Base-by-base conservation (phyloP, 2,113 vertebrate genomes). In the Tragelaphus buxtoni region DNA sequence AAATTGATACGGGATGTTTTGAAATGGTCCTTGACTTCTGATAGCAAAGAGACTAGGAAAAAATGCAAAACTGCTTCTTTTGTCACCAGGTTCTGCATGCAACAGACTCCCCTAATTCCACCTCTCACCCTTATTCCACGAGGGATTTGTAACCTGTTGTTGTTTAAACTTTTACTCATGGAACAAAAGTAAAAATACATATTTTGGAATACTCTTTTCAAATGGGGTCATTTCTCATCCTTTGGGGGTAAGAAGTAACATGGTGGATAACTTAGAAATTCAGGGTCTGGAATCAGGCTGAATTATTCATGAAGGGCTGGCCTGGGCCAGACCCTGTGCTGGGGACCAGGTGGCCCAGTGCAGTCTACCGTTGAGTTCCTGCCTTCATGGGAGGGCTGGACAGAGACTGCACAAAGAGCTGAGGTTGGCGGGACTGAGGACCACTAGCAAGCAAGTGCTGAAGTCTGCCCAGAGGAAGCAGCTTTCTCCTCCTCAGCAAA, bases 151-250 rank as follows among this genome's bases (percentile, higher is more conserved):
- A 42, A 39, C 60, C 56, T 30, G 51, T 10, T n/a, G 13, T 5
- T 28, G 17, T 84, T 80, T 65, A 20, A 90, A 81, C 1, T 56
- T 80, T 56, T n/a, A 39, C 69, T 79, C 72, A 39, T 9, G 56
- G 88, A 92, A 80, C 39, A 74, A 45, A 72, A 95, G 49, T 69
- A 30, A 93, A 94, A 96, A 76, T 49, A 47, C 20, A 2, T 63
- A 77, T 42, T 56, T 92, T 92, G 51, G 53, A 60, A 69, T 69
- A 90, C 65, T 51, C 85, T 60, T 87, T 39, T n/a, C 85, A 88
- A 85, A 76, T 9, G 35, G 22, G 30, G 5, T 77, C 53, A 42
- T 22, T 72, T 72, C 35, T 42, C 20, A 47, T 1, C 11, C 42
- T 74, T 87, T 53, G 28, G 55, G 72, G 32, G 32, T 18, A 61